These are phyloP conservation scores for Mesodorylaimus sp. DNA, from an alignment of 2,888 invertebrate genomes.

Conservation along the genomic window DNA sequence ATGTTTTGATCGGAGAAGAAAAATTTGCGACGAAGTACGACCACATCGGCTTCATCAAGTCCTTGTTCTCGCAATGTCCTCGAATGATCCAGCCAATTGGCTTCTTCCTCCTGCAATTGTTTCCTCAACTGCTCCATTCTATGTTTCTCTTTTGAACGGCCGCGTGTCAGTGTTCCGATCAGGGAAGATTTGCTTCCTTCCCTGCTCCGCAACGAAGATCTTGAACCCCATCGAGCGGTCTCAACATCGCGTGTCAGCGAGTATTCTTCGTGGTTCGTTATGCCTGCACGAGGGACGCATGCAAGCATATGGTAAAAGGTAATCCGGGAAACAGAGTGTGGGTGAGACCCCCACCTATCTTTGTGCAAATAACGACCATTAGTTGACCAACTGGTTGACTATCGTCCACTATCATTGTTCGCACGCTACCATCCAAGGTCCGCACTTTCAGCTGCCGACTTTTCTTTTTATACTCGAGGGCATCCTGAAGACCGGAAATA, in stretches of 20 bases:
- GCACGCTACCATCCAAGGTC: constrained; percentile 82
- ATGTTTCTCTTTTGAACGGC: constrained; percentile 44
- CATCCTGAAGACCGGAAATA: constrained; percentile 46
- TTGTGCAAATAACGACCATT: constrained; percentile 97
- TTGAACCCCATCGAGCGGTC: background rate
- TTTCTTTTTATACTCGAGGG: constrained; percentile 82
- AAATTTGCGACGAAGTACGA: constrained; percentile 74
- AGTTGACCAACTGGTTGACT: constrained; percentile 88
- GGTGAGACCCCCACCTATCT: constrained; percentile 68
- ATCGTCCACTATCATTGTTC: constrained; percentile 90
- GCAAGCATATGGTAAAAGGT: too few relatives aligned
- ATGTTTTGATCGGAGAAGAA: constrained; percentile 99
- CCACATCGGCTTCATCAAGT: constrained; percentile 74
- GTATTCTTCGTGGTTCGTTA: constrained; percentile 97
- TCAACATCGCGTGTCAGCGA: constrained; percentile 68
- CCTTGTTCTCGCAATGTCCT: constrained; percentile 94
- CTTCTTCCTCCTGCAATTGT: constrained; percentile 88
- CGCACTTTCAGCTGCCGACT: constrained; percentile 72
- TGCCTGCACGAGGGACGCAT: constrained; percentile 41
- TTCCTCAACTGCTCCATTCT: constrained; percentile 93
- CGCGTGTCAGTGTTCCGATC: constrained; percentile 62
- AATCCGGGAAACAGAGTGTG: too few relatives aligned
- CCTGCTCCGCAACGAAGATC: too few relatives aligned
- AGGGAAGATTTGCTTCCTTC: constrained; percentile 16
- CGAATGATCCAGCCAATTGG: constrained; percentile 89